Base-by-base conservation (phyloP, 2,113 vertebrate genomes). In the Bolborhynchus lineola region DNA sequence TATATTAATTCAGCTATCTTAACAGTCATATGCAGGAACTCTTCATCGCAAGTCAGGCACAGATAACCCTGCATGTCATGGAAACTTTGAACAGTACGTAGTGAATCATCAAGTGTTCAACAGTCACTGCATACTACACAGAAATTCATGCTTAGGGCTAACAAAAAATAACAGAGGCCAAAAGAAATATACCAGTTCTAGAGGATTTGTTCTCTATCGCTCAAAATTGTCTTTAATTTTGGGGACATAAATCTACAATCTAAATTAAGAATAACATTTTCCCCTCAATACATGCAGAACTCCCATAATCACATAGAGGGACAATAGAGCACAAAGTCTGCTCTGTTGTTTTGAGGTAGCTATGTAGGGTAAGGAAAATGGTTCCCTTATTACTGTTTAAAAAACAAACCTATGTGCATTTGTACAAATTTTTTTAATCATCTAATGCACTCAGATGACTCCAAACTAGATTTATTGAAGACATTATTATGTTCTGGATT, bases 391-490 rank as follows among this genome's bases (percentile, higher is more conserved):
- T 82, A 31, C 31, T 91, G 39, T 64, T 86, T 93, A 71, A 42
- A 91, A 88, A 16, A 1, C 42, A 77, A 81, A 88, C 9, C 14
- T 79, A 33, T 68, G 19, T 0, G 0, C 39, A 39, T 33, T 26
- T 47, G 25, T 92, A 72, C 65, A 53, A 88, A 67, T 35, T 55
- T 86, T 91, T 95, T 81, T 82, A 90, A 81, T 88, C 33, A 52
- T 68, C 60, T 90, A 65, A 71, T 88, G 60, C 39, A 71, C 72
- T 94, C 50, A 41, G 15, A 83, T 92, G 29, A 68, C 55, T 92
- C 68, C 50, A 70, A 86, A 92, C 50, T 82, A 86, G 88, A 88
- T 96, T 90, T 91, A 89, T 88, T 44, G 50, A 71, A 86, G 72
- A 77, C 5, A 14, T 88, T 84, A 83, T 88, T 91, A 71, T 44